phyloP scores from a whole-genome alignment of 2,113 vertebrate species.

The Cephalopholis sonnerati region DNA sequence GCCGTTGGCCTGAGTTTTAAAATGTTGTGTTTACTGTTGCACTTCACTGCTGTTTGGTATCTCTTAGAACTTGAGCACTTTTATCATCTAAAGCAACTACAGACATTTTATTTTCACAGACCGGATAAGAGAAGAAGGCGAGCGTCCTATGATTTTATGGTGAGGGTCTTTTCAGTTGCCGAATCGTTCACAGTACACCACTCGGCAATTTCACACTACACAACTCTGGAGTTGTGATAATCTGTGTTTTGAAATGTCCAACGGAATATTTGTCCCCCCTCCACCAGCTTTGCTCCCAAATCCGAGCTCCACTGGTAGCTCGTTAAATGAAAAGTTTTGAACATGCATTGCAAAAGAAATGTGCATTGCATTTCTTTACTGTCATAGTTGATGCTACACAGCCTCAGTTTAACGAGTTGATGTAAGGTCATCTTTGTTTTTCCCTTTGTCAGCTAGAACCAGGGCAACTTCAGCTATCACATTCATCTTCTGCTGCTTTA shows the following conservation, averaged over 20 bases:
- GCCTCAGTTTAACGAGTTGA: neutral
- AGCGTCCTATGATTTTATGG: constrained; percentile 39
- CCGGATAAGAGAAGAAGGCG: constrained; percentile 19
- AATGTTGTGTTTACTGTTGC: constrained; percentile 39
- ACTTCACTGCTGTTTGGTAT: constrained; percentile 53
- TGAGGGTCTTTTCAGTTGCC: constrained; percentile 43
- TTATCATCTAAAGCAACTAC: constrained; percentile 52
- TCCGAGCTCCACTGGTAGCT: neutral
- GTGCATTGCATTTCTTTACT: neutral
- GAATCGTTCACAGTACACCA: constrained; percentile 51
- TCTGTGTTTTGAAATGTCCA: constrained; percentile 63
- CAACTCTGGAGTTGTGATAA: constrained; percentile 56
- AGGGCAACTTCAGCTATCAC: neutral
- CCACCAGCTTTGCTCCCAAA: constrained; percentile 24
- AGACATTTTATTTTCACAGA: constrained; percentile 46
- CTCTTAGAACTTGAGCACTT: constrained; percentile 39
- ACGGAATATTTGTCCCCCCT: constrained; percentile 49
- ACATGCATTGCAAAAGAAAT: constrained; percentile 33
- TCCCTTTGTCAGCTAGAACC: neutral
- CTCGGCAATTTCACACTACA: constrained; percentile 67
- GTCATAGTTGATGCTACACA: neutral
- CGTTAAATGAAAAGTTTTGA: constrained; percentile 17
- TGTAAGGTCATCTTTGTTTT: constrained; percentile 16
- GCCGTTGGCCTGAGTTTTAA: constrained; percentile 18
- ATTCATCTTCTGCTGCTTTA: neutral